Percentiles rank a stretch among this genome's conserved stretches.
These are phyloP conservation scores for Trisateles emortualis DNA, from an alignment of 2,888 invertebrate genomes.

Conservation along the genomic window DNA sequence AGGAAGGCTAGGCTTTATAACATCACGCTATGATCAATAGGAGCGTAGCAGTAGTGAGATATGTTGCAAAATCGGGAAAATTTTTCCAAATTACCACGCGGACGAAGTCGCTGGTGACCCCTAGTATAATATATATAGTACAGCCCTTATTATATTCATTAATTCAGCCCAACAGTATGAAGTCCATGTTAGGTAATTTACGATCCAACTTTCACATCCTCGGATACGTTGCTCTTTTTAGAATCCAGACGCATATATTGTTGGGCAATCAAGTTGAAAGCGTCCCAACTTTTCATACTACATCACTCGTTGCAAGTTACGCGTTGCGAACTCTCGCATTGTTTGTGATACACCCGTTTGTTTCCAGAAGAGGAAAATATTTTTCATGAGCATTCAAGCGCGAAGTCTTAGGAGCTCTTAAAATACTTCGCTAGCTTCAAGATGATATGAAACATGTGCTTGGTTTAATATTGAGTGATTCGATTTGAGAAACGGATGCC, in stretches of 20 bases:
- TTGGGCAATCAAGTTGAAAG: slow-evolving; percentile 77
- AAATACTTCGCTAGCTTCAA: slow-evolving; percentile 14
- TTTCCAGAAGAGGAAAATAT: slow-evolving; percentile 42
- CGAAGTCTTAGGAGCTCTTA: slow-evolving; percentile 10
- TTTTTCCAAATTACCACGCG: too few relatives aligned
- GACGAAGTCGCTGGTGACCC: too few relatives aligned
- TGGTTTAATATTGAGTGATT: slow-evolving; percentile 12
- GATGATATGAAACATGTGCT: slow-evolving; percentile 16
- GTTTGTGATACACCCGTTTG: slow-evolving; percentile 51
- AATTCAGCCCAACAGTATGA: too few relatives aligned
- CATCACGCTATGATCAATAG: too few relatives aligned
- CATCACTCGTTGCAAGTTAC: slow-evolving; percentile 36
- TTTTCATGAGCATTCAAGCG: slow-evolving; percentile 24
- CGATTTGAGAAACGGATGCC: slow-evolving; percentile 8
- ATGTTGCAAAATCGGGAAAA: too few relatives aligned
- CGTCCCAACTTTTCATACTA: slow-evolving; percentile 48
- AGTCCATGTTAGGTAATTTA: too few relatives aligned
- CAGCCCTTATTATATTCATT: too few relatives aligned
- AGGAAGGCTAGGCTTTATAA: too few relatives aligned
- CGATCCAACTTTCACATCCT: too few relatives aligned
- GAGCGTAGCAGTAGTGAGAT: too few relatives aligned
- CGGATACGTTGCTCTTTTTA: neutral
- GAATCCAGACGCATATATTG: slow-evolving; percentile 62
- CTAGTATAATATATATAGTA: too few relatives aligned
- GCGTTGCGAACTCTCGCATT: slow-evolving; percentile 43